These are phyloP conservation scores for Lutraria rhynchaena DNA, from an alignment of 1,140 invertebrate genomes.

Conservation along the genomic window DNA sequence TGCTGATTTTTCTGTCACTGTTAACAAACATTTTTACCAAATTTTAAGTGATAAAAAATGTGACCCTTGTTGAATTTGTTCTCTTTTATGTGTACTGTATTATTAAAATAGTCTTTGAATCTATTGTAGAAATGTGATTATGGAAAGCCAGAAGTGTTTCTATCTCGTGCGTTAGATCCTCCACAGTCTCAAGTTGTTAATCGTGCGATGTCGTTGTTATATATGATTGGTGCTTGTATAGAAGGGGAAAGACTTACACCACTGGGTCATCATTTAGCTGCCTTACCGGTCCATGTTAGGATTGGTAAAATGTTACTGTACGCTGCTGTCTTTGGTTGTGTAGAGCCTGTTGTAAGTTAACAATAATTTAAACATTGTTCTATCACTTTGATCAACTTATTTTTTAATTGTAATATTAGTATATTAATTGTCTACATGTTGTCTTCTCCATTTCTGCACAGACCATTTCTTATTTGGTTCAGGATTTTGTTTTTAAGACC, in stretches of 20 bases:
- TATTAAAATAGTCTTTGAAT: background rate
- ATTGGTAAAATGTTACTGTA: conserved; percentile 97
- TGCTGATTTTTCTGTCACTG: too few relatives aligned
- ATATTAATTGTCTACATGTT: too few relatives aligned
- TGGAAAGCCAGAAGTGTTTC: conserved; percentile 75
- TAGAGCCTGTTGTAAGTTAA: conserved; percentile 77
- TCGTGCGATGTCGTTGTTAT: conserved; percentile 75
- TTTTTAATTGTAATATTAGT: too few relatives aligned
- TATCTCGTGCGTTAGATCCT: conserved; percentile 74
- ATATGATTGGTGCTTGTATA: conserved; percentile 75
- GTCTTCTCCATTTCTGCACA: too few relatives aligned
- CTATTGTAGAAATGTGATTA: conserved; percentile 77
- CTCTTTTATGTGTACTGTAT: conserved; percentile 10
- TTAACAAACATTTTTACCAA: too few relatives aligned
- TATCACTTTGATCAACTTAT: too few relatives aligned
- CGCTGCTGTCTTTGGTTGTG: conserved; percentile 78
- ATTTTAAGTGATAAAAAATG: too few relatives aligned
- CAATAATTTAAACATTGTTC: too few relatives aligned
- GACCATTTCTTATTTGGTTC: too few relatives aligned
- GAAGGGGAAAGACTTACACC: conserved; percentile 87
- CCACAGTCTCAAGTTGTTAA: conserved; percentile 69
- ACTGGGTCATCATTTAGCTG: conserved; percentile 92
- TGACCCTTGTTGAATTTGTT: too few relatives aligned
- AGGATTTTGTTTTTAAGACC: too few relatives aligned
- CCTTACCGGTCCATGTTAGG: conserved; percentile 95